phyloP scores from a whole-genome alignment of 2,888 invertebrate species.

The Thera britannica region DNA sequence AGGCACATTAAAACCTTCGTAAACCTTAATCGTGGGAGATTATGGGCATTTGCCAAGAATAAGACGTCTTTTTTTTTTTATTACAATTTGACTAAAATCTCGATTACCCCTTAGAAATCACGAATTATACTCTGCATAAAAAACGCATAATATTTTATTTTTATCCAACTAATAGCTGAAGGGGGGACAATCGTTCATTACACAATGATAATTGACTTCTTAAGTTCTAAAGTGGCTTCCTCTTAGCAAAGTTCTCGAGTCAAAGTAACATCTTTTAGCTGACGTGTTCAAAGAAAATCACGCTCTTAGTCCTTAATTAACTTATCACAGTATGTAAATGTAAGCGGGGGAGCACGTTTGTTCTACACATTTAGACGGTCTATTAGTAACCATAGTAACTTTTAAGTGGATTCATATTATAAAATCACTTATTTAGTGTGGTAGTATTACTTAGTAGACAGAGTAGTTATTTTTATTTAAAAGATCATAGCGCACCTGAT shows the following conservation, averaged over 20 bases:
- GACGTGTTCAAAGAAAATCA: slow-evolving; percentile 15
- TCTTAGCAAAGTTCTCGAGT: slow-evolving; percentile 3
- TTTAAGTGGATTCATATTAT: background rate
- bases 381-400: slow-evolving; percentile 9
- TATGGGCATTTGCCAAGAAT: too few relatives aligned
- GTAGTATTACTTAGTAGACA: too few relatives aligned
- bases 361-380: slow-evolving; percentile 7
- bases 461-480: too few relatives aligned
- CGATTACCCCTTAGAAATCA: too few relatives aligned
- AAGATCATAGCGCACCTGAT: too few relatives aligned
- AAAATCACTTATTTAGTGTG: background rate
- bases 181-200: too few relatives aligned
- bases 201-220: too few relatives aligned
- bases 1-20: background rate
- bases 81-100: too few relatives aligned
- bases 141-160: too few relatives aligned
- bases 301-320: slow-evolving; percentile 10
- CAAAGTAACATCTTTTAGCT: background rate
- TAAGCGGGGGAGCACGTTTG: slow-evolving; percentile 3
- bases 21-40: background rate
- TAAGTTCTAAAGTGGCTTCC: background rate
- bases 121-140: too few relatives aligned
- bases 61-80: too few relatives aligned
- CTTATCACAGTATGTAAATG: slow-evolving; percentile 21
- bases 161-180: too few relatives aligned